Conservation (phyloP, 2,888 invertebrate genomes). For the Orchestes rusci region DNA sequence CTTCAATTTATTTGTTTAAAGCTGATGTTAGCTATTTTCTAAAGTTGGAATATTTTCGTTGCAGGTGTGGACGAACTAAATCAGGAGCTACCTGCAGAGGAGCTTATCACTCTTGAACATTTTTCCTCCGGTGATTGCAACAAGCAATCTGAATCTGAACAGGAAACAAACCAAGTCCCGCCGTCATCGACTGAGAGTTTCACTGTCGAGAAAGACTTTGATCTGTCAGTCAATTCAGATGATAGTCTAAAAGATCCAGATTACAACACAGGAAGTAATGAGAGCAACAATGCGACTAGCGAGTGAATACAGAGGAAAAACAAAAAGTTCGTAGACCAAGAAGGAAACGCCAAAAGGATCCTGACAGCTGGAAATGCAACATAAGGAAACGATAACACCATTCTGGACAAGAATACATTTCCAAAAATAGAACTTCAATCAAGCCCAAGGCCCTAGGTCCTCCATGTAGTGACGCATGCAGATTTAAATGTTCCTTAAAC, state of each 20-base stretch:
- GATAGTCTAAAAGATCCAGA: background rate
- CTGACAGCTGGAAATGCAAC: slow-evolving; percentile 5
- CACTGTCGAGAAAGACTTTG: background rate
- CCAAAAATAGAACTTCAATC: background rate
- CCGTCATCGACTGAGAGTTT: background rate
- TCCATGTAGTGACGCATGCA: background rate
- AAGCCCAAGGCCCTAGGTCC: background rate
- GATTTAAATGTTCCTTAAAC: background rate
- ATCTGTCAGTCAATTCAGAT: background rate
- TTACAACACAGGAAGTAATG: background rate
- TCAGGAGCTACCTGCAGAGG: too few relatives aligned
- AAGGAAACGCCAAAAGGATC: slow-evolving; percentile 7
- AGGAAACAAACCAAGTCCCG: too few relatives aligned
- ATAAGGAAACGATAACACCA: slow-evolving; percentile 4
- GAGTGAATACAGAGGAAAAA: background rate
- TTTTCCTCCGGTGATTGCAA: too few relatives aligned
- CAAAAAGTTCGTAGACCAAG: background rate
- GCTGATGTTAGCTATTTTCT: too few relatives aligned
- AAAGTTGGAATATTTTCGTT: background rate
- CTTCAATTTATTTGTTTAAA: too few relatives aligned
- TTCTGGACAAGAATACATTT: slow-evolving; percentile 6
- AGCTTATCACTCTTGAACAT: too few relatives aligned
- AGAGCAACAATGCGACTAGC: background rate
- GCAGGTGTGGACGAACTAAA: background rate
- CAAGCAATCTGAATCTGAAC: too few relatives aligned